Conservation (phyloP, 2,888 invertebrate genomes). For the Automeris io region DNA sequence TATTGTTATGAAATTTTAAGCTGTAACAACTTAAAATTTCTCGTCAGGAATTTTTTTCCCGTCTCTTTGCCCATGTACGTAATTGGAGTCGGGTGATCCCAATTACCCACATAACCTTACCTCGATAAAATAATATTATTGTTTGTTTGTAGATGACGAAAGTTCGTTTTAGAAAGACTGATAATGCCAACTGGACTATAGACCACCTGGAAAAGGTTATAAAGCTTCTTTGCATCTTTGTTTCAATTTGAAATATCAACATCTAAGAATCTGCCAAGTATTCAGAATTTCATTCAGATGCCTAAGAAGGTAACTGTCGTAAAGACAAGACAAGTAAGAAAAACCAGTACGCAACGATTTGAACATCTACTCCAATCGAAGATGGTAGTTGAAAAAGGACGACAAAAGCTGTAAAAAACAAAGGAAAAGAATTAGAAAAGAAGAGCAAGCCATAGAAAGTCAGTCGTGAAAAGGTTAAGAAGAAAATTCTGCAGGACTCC, state of each 20-base stretch:
- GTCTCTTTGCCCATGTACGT: no score
- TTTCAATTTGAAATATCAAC: not conserved
- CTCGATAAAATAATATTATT: no score
- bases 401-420: conserved; percentile 13
- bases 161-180: no score
- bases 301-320: conserved; percentile 11
- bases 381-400: conserved; percentile 17
- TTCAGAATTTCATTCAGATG: conserved; percentile 16
- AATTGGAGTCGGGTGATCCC: no score
- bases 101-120: no score
- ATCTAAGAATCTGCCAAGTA: conserved; percentile 9
- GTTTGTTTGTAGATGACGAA: no score
- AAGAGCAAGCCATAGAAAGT: conserved; percentile 13
- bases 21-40: no score
- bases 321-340: conserved; percentile 15
- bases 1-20: no score
- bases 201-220: no score
- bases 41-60: no score
- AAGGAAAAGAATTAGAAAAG: conserved; percentile 15
- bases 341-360: conserved; percentile 19
- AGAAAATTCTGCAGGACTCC: conserved; percentile 18
- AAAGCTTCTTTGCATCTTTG: not conserved
- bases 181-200: no score
- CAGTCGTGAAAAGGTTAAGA: conserved; percentile 14
- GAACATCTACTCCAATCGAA: conserved; percentile 17